These are phyloP conservation scores for Pangasius mekongensis DNA, from an alignment of 2,797 vertebrate genomes.

Conservation along the genomic window DNA sequence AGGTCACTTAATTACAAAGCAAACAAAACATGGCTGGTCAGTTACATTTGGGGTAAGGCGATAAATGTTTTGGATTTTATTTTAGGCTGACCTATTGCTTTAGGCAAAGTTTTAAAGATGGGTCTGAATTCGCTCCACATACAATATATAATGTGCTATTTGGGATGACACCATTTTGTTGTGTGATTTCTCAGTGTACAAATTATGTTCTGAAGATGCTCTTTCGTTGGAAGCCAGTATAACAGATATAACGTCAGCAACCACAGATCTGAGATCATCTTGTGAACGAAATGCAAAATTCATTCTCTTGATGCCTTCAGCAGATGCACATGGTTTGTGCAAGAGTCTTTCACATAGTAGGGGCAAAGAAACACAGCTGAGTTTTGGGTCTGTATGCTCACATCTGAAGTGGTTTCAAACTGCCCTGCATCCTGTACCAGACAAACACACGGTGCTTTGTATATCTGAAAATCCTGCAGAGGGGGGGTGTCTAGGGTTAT, in stretches of 20 bases:
- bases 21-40: background rate
- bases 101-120: background rate
- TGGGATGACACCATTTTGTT: background rate
- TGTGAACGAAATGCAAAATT: background rate
- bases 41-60: background rate
- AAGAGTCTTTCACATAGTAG: background rate
- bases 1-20: background rate
- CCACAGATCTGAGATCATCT: background rate
- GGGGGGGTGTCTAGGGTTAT: slow-evolving; percentile 13
- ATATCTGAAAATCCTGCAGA: slow-evolving; percentile 44
- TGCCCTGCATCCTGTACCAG: slow-evolving; percentile 20
- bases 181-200: background rate
- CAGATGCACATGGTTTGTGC: slow-evolving; percentile 3
- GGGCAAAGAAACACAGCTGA: slow-evolving; percentile 35
- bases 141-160: background rate
- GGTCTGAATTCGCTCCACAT: background rate
- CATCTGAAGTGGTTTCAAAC: slow-evolving; percentile 50
- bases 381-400: slow-evolving; percentile 16
- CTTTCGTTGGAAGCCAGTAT: background rate
- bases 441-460: slow-evolving; percentile 42
- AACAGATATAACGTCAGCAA: background rate
- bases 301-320: slow-evolving; percentile 28
- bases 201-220: background rate
- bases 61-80: background rate
- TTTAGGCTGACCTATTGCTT: background rate